Conservation (phyloP, 1,140 invertebrate species). For the Notospermus geniculatus region DNA sequence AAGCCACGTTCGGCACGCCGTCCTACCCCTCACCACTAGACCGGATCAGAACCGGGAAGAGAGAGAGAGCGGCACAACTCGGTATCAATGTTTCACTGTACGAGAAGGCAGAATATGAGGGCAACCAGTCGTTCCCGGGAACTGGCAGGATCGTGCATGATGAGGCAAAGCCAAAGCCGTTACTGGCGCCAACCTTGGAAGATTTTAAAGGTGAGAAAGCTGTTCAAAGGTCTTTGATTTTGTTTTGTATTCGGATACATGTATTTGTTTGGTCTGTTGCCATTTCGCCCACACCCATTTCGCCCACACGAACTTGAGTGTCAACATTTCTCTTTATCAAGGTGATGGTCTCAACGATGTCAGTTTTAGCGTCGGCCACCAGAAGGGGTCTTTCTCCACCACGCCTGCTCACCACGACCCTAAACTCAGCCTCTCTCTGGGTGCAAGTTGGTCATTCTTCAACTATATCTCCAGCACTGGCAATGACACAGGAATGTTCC, state of each 20-base stretch:
- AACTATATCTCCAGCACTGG: slow-evolving; percentile 32
- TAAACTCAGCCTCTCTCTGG: slow-evolving; percentile 22
- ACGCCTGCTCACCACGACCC: slow-evolving; percentile 15
- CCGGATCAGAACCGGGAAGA: slow-evolving; percentile 32
- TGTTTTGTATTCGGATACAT: no score
- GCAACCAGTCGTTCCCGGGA: slow-evolving; percentile 51
- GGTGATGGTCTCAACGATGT: slow-evolving; percentile 39
- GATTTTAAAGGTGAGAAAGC: slow-evolving; percentile 28
- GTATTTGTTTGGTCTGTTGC: no score
- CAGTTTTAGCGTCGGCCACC: slow-evolving; percentile 32
- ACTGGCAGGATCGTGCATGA: slow-evolving; percentile 17
- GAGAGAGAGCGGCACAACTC: slow-evolving; percentile 37
- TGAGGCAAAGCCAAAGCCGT: slow-evolving; percentile 5
- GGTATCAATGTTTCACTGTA: slow-evolving; percentile 27
- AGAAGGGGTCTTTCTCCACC: slow-evolving; percentile 30
- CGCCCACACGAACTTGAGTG: no score
- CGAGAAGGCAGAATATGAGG: slow-evolving; percentile 44
- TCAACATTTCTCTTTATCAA: slow-evolving; percentile 19
- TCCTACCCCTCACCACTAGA: slow-evolving; percentile 43
- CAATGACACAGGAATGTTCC: slow-evolving; percentile 15
- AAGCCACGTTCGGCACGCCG: slow-evolving; percentile 30
- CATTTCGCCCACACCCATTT: no score
- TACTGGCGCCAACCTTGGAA: slow-evolving; percentile 17
- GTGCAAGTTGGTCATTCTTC: slow-evolving; percentile 49
- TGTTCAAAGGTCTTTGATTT: no score